Percentiles rank a stretch among this genome's conserved stretches.
phyloP scores from a whole-genome alignment of 2,888 invertebrate species.

The Tuta absoluta region DNA sequence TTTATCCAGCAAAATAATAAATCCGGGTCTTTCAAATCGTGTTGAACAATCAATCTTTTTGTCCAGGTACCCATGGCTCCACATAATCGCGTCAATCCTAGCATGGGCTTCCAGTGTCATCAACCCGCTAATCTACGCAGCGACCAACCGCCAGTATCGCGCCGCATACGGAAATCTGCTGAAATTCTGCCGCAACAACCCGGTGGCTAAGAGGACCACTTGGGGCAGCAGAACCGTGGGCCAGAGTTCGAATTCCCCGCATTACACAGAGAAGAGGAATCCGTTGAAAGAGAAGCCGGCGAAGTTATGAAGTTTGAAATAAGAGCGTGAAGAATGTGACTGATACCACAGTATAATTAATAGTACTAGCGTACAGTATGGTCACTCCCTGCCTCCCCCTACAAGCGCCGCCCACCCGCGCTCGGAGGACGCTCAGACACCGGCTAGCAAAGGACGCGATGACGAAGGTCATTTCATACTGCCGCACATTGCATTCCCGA shows the following conservation, averaged over 20 bases:
- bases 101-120: slow-evolving; percentile 95
- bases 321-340: no score
- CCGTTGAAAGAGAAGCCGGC: slow-evolving; percentile 65
- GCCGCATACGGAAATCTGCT: slow-evolving; percentile 82
- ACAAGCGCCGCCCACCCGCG: no score
- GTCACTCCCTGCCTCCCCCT: no score
- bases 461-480: no score
- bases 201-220: slow-evolving; percentile 63
- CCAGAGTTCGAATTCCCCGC: slow-evolving; percentile 73
- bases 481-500: no score
- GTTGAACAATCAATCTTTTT: neutral
- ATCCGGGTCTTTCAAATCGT: no score
- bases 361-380: no score
- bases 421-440: no score
- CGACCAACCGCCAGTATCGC: slow-evolving; percentile 91
- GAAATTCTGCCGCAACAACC: slow-evolving; percentile 66
- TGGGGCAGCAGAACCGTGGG: slow-evolving; percentile 75
- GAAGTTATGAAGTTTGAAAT: slow-evolving; percentile 59
- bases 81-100: slow-evolving; percentile 91
- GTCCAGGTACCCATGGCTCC: slow-evolving; percentile 83
- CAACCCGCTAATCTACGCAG: slow-evolving; percentile 95
- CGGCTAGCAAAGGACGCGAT: no score
- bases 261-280: slow-evolving; percentile 67
- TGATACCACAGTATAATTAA: no score
- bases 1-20: no score